Evolutionary conservation across 2,113 vertebrate genomes (phyloP), one percentile per base, ranked within the genome.

Genomic region (Maccullochella peelii): DNA sequence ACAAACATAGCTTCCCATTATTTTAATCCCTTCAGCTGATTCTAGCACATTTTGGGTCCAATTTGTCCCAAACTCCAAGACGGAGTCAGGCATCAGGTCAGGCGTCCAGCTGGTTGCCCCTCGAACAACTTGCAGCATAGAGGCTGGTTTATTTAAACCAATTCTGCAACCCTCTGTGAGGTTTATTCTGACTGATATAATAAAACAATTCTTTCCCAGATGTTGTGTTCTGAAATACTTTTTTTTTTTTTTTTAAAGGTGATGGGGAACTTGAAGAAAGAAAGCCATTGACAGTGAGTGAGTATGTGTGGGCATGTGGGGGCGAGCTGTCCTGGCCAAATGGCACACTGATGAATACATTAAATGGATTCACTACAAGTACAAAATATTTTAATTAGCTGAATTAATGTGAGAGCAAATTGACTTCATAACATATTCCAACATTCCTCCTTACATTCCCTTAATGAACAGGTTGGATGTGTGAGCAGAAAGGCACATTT

Each of bases 41-140:
- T 62, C 40, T 9, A 7, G 21, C 30, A 18, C 57, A 50, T 36
- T 73, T 67, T 5, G 7, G n/a, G 44, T 27, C 54, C 38, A 73
- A 72, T 81, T 75, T 81, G 36, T 70, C n/a, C 38, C 8, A 73
- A 47, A 79, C 44, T 30, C 36, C 7, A 49, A 62, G 27, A 68
- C 6, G 0, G 21, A 65, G n/a, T n/a, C 6, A 0, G 10, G 0
- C 23, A 36, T 55, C 58, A 54, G 55, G 38, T 67, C 80, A 68
- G 63, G 54, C 25, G 7, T 62, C 66, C 33, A 11, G 54, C 61
- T 79, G 79, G 25, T 47, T 16, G 10, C 0, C 55, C 33, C 42
- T 27, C 0, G 1, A 42, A 69, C 30, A 68, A 44, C 21, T 11
- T 59, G 57, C 38, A 57, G 49, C 44, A 36, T 65, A 54, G 68